Evolutionary conservation across 2,113 vertebrate species (phyloP), one percentile per base, ranked within the genome.

Genomic region (Grantiella picta): DNA sequence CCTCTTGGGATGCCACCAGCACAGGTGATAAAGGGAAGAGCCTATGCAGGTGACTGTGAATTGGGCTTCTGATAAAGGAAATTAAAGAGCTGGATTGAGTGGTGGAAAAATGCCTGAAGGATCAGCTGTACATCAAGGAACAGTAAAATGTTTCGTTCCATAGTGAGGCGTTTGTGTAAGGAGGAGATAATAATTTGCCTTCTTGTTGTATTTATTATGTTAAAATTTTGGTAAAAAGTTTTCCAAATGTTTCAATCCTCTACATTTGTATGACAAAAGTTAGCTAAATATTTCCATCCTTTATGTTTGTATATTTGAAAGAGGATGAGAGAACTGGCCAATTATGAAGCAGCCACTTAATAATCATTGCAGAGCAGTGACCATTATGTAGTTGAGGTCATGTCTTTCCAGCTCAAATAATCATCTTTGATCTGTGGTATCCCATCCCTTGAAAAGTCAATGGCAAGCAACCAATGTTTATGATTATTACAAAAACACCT

Each of bases 1-100:
- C 1, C 72, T 56, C 86, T 78, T 90, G 60, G 89, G 81, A 92
- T 95, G 93, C 86, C 89, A 77, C 87, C 29, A 38, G 78, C 54
- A 8, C 52, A 40, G 83, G 66, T 79, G 94, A 78, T 87, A 36
- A 0, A 36, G 84, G 59, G 78, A 80, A 59, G 78, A 70, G 78
- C 75, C 54, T 35, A 2, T 21, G 20, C 56, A 56, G 65, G 68
- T 77, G 66, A 25, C 56, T 78, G 50, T 1, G 3, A 76, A 7
- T 11, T 11, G 13, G 40, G 65, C 44, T 79, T 57, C 42, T 68
- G 78, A 42, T 59, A 59, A 70, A 38, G 49, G 17, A 42, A 40
- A 35, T 28, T 7, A 38, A 21, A 66, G 50, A 42, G 20, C 38
- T 18, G 35, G 11, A 27, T 33, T 76, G 42, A n/a, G 45, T 18